phyloP scores from a whole-genome alignment of 2,797 vertebrate species.

The Macropodus opercularis region DNA sequence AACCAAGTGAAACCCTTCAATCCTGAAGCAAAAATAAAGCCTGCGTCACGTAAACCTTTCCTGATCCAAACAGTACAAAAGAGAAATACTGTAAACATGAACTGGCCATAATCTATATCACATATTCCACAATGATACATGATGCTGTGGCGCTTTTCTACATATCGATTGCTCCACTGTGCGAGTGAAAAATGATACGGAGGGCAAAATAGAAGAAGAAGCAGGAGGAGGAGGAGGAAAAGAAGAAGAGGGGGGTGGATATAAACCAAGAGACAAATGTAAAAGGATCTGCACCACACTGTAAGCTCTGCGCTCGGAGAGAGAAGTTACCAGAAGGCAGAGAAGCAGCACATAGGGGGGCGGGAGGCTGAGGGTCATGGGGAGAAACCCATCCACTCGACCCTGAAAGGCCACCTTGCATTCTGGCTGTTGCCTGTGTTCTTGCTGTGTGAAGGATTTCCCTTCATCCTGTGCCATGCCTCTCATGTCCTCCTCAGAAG shows the following conservation, averaged over 20 bases:
- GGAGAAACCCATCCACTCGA: conserved; percentile 72
- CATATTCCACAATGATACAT: conserved; percentile 76
- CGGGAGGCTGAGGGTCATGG: conserved; percentile 66
- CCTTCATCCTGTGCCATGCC: conserved; percentile 84
- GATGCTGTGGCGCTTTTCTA: conserved; percentile 69
- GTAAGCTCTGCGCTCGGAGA: conserved; percentile 61
- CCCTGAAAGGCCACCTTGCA: conserved; percentile 77
- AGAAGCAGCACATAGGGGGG: conserved; percentile 57
- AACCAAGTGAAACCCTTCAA: background rate
- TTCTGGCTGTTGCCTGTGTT: conserved; percentile 71
- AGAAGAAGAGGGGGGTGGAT: conserved; percentile 28
- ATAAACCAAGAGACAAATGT: conserved; percentile 76
- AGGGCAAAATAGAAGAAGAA: conserved; percentile 60
- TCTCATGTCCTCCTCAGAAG: conserved; percentile 83
- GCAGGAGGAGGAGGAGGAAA: conserved; percentile 39
- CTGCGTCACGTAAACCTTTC: conserved; percentile 4
- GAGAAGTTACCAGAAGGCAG: conserved; percentile 82
- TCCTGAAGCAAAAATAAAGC: conserved; percentile 18
- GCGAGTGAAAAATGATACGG: conserved; percentile 79
- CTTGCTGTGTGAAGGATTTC: conserved; percentile 77
- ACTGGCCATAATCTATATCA: conserved; percentile 74
- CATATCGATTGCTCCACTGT: conserved; percentile 73
- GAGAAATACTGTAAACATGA: conserved; percentile 77
- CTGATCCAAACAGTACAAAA: conserved; percentile 44
- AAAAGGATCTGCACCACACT: conserved; percentile 77